Evolutionary conservation across 2,888 invertebrate genomes (phyloP), one percentile per base, ranked within the genome.

Genomic region (Lasioglossum calceatum): DNA sequence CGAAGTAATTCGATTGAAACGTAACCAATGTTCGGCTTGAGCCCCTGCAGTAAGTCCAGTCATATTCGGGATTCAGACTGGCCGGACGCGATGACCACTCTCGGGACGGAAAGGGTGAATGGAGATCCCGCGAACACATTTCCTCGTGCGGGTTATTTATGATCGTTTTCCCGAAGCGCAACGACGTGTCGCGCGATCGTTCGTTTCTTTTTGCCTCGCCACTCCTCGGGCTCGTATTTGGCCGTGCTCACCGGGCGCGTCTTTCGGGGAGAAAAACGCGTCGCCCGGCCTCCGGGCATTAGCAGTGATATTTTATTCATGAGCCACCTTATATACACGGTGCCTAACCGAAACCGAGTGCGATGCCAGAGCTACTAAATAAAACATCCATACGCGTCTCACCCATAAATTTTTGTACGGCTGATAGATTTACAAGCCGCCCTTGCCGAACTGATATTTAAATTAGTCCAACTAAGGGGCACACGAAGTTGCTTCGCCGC

Each of bases 231-330:
- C 10, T 93, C 92, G 92, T 91, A 77, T 77, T 84, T 81, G 87
- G 79, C 85, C 84, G 67, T 77, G 83, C 79, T 81, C 84, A 87
- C 86, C 70, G 70, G 70, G 70, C 92, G 92, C 92, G 92, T 93
- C 93, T 93, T 39, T 39, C 90, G 91, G 87, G 81, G 89, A 92
- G 93, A 94, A 94, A 94, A 94, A 94, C 93, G 93, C 93, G 94
- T 93, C 94, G 93, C 93, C 93, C 92, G 89, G 93, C 93, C 94
- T 92, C 92, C 91, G 92, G 95, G 94, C 94, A 95, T 95, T 95
- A 95, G 94, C 93, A 88, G 90, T 93, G 92, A 95, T 95, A 95
- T 95, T 95, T 95, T 95, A 95, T 95, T 95, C 95, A 95, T 95
- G 95, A 95, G 92, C 89, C 93, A 94, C 94, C 94, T 94, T 94